Evolutionary conservation across 2,113 vertebrate species (phyloP).

Genomic region (Martes martes): DNA sequence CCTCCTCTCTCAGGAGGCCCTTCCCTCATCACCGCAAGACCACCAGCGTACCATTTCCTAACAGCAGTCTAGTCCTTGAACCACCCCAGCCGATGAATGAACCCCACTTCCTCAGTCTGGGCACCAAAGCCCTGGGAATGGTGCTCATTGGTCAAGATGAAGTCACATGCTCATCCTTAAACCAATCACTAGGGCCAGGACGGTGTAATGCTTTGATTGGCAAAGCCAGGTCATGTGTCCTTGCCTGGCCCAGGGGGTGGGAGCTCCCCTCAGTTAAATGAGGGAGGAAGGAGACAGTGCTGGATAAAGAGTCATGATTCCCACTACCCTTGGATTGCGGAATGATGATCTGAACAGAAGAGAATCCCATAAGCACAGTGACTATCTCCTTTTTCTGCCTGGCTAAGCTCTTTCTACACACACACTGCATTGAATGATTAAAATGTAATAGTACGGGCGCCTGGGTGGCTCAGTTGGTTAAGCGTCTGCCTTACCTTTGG

Average conservation of each 20-base stretch:
- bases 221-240: background rate
- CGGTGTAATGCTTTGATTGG: background rate
- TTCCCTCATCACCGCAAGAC: background rate
- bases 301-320: background rate
- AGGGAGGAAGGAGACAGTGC: background rate
- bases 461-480: background rate
- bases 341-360: background rate
- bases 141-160: background rate
- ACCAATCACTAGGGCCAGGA: background rate
- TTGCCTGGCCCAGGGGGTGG: background rate
- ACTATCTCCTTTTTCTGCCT: background rate
- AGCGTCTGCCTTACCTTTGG: background rate
- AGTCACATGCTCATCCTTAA: background rate
- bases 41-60: background rate
- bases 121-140: background rate
- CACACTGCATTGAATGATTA: background rate
- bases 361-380: background rate
- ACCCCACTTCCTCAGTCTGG: background rate
- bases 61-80: background rate
- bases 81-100: background rate
- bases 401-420: background rate
- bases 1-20: background rate
- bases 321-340: background rate
- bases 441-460: background rate
- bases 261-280: background rate